Conservation (phyloP, 2,888 invertebrate genomes). For the Chorisops tibialis region DNA sequence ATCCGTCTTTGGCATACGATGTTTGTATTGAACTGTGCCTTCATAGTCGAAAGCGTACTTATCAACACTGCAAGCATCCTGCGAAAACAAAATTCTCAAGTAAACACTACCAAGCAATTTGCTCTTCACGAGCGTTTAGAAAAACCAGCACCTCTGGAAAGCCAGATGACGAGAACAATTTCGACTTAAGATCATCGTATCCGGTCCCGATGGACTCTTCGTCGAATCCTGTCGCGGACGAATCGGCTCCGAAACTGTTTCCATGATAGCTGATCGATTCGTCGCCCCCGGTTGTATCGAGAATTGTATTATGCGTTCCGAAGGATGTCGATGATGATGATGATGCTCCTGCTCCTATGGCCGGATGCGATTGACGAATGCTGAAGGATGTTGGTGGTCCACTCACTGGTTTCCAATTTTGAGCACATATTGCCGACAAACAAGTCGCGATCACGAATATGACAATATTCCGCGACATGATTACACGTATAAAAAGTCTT, state of each 20-base stretch:
- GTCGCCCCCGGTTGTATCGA: constrained; percentile 8
- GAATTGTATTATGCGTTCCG: background rate
- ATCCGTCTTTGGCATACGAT: constrained; percentile 68
- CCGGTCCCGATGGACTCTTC: constrained; percentile 19
- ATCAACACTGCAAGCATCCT: constrained; percentile 64
- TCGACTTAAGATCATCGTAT: constrained; percentile 17
- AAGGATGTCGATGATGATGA: constrained; percentile 37
- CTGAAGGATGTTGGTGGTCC: constrained; percentile 39
- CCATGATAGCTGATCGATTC: constrained; percentile 6
- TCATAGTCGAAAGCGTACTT: constrained; percentile 68
- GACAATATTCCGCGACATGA: constrained; percentile 34
- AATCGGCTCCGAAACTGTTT: background rate
- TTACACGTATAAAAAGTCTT: constrained; percentile 33
- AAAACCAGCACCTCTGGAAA: constrained; percentile 27
- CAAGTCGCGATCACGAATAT: constrained; percentile 23
- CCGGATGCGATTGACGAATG: constrained; percentile 48
- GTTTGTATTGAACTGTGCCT: constrained; percentile 68
- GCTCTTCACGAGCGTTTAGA: background rate
- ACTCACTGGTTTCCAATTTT: constrained; percentile 44
- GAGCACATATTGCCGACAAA: background rate
- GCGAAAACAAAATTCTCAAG: constrained; percentile 27
- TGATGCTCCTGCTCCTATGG: constrained; percentile 37
- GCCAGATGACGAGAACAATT: constrained; percentile 19
- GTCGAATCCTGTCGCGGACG: constrained; percentile 8
- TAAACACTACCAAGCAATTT: background rate